Evolutionary conservation across 2,113 vertebrate species (phyloP).

Genomic region (Lagopus muta): DNA sequence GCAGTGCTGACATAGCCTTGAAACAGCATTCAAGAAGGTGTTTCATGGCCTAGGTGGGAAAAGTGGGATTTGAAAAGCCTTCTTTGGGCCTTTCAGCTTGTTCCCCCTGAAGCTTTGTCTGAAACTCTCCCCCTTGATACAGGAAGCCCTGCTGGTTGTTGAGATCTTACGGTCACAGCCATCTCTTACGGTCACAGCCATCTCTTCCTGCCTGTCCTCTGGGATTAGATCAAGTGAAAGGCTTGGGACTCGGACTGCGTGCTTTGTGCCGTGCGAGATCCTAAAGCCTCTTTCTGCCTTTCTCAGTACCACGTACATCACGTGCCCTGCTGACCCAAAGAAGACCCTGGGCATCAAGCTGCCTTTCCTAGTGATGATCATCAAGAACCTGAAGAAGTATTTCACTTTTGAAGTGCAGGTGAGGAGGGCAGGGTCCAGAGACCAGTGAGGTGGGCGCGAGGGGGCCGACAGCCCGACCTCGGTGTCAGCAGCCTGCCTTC

Average conservation of each 20-base stretch:
- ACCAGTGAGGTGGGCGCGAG: background rate
- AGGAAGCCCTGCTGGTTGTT: background rate
- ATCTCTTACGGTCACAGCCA: background rate
- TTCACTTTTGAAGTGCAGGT: conserved; percentile 99
- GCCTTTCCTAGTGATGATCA: conserved; percentile 96
- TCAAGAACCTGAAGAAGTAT: conserved; percentile 97
- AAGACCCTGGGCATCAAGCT: conserved; percentile 96
- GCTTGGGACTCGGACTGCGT: accelerated
- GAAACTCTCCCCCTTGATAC: background rate
- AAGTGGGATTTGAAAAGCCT: background rate
- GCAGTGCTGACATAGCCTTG: background rate
- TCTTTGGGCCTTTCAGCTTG: background rate
- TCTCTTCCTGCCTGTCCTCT: background rate
- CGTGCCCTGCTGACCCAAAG: conserved; percentile 97
- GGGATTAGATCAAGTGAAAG: background rate
- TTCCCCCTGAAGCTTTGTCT: background rate
- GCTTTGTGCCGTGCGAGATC: background rate
- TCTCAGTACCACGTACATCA: conserved; percentile 94
- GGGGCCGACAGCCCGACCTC: background rate
- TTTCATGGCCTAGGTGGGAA: background rate
- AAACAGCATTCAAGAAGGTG: background rate
- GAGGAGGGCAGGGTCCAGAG: background rate
- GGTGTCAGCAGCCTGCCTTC: background rate
- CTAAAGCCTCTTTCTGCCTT: conserved; percentile 29
- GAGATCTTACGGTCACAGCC: background rate